These are phyloP conservation scores for Pristiophorus japonicus DNA, from an alignment of 2,113 vertebrate genomes.

Conservation along the genomic window DNA sequence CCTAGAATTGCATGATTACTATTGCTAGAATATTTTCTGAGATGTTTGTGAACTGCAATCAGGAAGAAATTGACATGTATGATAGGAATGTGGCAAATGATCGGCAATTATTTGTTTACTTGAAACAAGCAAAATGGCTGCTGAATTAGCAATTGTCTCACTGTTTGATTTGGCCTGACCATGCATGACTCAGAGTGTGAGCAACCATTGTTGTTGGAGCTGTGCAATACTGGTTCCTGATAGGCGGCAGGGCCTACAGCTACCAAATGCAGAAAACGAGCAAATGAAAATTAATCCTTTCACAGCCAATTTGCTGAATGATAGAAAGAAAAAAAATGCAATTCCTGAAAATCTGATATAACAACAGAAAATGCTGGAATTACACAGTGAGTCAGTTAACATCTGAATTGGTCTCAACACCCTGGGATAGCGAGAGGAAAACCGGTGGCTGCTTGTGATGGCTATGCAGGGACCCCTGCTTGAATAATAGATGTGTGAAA, in stretches of 20 bases:
- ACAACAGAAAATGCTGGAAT: not conserved
- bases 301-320: not conserved
- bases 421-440: not conserved
- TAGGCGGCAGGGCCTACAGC: not conserved
- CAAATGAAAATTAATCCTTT: not conserved
- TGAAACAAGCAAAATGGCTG: not conserved
- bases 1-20: not conserved
- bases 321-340: not conserved
- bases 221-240: not conserved
- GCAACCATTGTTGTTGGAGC: not conserved
- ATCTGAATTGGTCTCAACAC: not conserved
- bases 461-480: not conserved
- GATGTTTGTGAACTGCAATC: not conserved
- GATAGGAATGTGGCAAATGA: not conserved
- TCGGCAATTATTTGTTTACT: not conserved
- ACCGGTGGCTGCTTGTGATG: not conserved
- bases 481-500: not conserved
- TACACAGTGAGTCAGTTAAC: not conserved
- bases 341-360: not conserved
- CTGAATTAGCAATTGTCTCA: not conserved
- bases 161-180: not conserved
- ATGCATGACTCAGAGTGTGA: not conserved
- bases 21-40: too few species aligned
- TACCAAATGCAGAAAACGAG: not conserved
- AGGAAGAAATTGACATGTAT: not conserved